These are phyloP conservation scores for Mythimna impura DNA, from an alignment of 2,888 invertebrate genomes.

Conservation along the genomic window DNA sequence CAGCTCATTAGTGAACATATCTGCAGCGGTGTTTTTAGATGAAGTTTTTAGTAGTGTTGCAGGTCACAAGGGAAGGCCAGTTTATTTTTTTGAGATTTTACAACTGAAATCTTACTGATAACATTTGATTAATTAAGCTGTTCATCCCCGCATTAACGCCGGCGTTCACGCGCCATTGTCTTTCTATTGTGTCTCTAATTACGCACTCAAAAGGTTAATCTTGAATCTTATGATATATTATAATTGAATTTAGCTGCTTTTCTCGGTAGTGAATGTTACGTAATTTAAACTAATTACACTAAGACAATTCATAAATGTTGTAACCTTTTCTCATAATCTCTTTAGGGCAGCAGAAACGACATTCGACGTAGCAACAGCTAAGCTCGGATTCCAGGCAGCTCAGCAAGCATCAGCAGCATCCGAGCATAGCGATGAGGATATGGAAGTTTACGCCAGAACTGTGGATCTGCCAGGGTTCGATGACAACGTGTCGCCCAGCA, in stretches of 20 bases:
- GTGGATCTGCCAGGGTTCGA: constrained; percentile 95
- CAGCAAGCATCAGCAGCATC: constrained; percentile 90
- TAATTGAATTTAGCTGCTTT: background rate
- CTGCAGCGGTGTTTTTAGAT: background rate
- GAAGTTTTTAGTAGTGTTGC: background rate
- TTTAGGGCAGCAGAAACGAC: constrained; percentile 77
- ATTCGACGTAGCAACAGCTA: constrained; percentile 80
- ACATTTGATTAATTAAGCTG: too few species aligned
- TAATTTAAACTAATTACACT: background rate
- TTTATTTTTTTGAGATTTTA: too few species aligned
- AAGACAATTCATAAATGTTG: background rate
- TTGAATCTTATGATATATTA: background rate
- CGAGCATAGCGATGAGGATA: constrained; percentile 93
- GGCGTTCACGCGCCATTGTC: too few species aligned
- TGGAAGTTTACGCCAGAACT: constrained; percentile 93
- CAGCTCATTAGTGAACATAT: background rate
- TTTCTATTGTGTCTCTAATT: too few species aligned
- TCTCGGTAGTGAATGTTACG: background rate
- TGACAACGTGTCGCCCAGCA: constrained; percentile 95
- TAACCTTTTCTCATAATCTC: background rate
- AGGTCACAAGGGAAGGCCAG: too few species aligned
- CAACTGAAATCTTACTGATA: too few species aligned
- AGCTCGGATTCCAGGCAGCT: constrained; percentile 80
- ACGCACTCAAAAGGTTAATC: too few species aligned
- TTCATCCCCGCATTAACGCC: too few species aligned